Evolutionary conservation across 1,140 invertebrate species (phyloP), one percentile per base, ranked within the genome.

Genomic region (Tribolium madens): DNA sequence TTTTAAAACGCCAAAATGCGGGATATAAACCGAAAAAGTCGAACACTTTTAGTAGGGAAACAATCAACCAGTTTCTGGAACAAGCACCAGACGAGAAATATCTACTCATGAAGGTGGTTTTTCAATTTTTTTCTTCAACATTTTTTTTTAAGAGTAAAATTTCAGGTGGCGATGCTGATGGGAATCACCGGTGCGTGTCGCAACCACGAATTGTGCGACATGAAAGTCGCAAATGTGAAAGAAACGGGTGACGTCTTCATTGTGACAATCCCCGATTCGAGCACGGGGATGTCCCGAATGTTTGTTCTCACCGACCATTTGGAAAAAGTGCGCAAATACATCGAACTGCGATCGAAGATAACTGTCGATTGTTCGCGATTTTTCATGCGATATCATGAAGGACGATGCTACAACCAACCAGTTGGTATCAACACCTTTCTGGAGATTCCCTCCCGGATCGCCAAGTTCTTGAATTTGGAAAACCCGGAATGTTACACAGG

Each of bases 1-100:
- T 68, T 46, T 14, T 75, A n/a, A 75, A 75, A 47, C 50, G 26
- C 2, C 52, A 68, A 18, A 53, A 36, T 17, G 73, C 18, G 7
- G 57, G 57, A 3, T 48, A 68, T 48, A 36, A 42, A 21, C 33
- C 36, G 46, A 75, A 75, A 47, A 75, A 75, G 14, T 75, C 73
- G 4, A 75, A 75, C 12, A 48, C 36, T 15, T 68, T 75, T 14
- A 21, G 2, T 7, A 3, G 13, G 7, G 73, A 64, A 47, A 53
- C 1, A 5, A 48, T 75, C 18, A 18, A 68, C 18, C 14, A 17
- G 18, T 75, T 75, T 68, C 4, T 64, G 2, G n/a, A 9, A 18
- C 17, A 75, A 15, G 52, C 73, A 10, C 9, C 15, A 10, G 53
- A 75, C 15, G 14, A 68, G 17, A 47, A 33, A 17, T 75, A 47